Evolutionary conservation across 53 echinoderm and acorn worm genomes (phyloP).

Genomic region (Holothuria leucospilota): DNA sequence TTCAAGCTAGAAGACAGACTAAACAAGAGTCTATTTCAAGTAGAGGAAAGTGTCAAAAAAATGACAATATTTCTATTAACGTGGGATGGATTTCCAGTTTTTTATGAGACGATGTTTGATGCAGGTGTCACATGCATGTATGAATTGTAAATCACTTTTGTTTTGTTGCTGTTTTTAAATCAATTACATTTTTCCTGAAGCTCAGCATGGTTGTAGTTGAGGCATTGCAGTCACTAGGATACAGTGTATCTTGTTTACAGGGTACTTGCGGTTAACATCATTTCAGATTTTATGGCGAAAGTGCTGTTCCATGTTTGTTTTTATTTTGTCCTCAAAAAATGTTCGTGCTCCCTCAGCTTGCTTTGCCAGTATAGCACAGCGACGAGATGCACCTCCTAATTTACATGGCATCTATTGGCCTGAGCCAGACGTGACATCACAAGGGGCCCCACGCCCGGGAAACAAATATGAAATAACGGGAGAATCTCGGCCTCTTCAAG

Average conservation of each 20-base stretch:
- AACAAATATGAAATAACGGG: neutral
- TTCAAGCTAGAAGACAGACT: constrained; percentile 16
- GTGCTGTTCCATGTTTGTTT: too few relatives aligned
- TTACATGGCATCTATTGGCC: constrained; percentile 47
- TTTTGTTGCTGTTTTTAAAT: constrained; percentile 31
- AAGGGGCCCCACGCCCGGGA: constrained; percentile 31
- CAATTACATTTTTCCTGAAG: constrained; percentile 13
- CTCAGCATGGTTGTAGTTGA: neutral
- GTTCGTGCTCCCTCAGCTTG: too few relatives aligned
- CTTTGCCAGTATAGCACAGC: too few relatives aligned
- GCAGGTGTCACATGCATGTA: constrained; percentile 14
- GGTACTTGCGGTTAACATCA: too few relatives aligned
- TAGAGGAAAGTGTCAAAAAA: constrained; percentile 26
- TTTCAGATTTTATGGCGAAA: too few relatives aligned
- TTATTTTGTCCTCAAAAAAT: too few relatives aligned
- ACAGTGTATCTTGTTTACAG: too few relatives aligned
- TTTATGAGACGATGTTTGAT: neutral
- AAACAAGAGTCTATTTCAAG: constrained; percentile 36
- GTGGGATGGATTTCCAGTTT: neutral
- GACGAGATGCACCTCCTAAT: neutral
- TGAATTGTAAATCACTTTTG: constrained; percentile 20
- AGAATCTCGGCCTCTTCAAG: too few relatives aligned
- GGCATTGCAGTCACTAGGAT: too few relatives aligned
- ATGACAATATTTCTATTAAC: constrained; percentile 30
- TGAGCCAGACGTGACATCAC: constrained; percentile 41